A percentile compares a stretch with the other conserved stretches of the same genome.
phyloP scores from a whole-genome alignment of 2,113 vertebrate genomes.

The Diadophis punctatus region DNA sequence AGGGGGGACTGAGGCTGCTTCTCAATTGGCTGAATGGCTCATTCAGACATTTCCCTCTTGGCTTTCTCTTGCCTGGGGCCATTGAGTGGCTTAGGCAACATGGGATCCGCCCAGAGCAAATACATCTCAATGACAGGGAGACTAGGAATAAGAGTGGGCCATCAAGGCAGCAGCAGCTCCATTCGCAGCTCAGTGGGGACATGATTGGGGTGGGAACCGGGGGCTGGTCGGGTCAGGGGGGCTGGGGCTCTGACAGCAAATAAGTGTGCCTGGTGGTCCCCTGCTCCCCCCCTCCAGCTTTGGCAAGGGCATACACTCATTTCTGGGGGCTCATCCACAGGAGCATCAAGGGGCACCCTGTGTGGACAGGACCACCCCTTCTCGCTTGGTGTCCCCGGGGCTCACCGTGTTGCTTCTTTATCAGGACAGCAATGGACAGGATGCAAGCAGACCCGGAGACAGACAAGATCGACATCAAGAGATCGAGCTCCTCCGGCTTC shows the following conservation, averaged over 20 bases:
- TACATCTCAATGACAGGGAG: neutral
- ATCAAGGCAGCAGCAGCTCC: neutral
- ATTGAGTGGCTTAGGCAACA: neutral
- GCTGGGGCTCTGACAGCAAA: neutral
- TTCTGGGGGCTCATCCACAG: neutral
- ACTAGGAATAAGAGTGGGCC: neutral
- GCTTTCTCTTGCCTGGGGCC: neutral
- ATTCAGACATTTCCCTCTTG: neutral
- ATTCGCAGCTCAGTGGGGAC: neutral
- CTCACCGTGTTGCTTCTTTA: neutral
- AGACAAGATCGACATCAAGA: conserved; percentile 62
- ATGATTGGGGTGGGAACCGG: neutral
- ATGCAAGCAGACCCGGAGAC: conserved; percentile 76
- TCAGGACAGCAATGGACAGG: conserved; percentile 76
- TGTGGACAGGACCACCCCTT: neutral
- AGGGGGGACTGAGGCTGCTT: neutral
- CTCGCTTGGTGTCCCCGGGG: neutral
- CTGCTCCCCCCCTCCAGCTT: neutral
- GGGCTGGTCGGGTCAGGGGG: neutral
- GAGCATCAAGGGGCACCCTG: neutral
- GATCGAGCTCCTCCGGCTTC: conserved; percentile 13
- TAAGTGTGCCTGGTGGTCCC: neutral
- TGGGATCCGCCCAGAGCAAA: neutral
- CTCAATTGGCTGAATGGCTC: neutral
- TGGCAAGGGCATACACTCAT: neutral